Base-by-base conservation (phyloP, 1,140 invertebrate genomes). In the Agrypnia vestita region DNA sequence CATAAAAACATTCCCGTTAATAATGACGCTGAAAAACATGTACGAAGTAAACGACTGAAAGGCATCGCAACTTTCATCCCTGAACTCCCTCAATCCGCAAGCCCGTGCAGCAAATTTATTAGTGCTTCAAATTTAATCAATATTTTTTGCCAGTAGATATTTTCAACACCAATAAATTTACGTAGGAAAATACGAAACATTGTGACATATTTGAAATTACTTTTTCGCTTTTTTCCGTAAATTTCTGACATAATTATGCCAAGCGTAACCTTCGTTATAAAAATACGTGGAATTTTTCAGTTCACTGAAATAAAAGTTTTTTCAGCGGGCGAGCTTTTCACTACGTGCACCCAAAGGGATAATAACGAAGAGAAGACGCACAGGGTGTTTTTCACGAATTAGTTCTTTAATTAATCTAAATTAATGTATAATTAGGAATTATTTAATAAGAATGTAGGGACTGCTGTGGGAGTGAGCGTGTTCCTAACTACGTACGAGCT, bases 121-220 rank as follows among this genome's bases (percentile, higher is more conserved):
- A 9, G 17, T 59, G 12, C 55, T n/a, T 59, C 55, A 67, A 67
- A 67, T 67, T 44, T 67, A 71, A 71, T 71, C 67, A 13, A 71
- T 71, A 49, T 13, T 51, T 71, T 71, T 49, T 17, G 47, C 49
- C 19, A 46, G n/a, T 15, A 21, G 17, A 71, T 13, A 51, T 51
- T 71, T 44, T 11, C n/a, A 71, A 49, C 67, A 19, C 67, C 67
- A 25, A 71, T 71, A 71, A 49, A 71, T 71, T 71, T 43, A 44
- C 15, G 35, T 43, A 71, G 46, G 15, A 71, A 71, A 71, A 71
- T 71, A 71, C 67, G 67, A 71, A 71, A 71, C 67, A 71, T 51
- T 71, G 67, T 71, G 67, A 71, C 67, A 71, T 71, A 71, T 71
- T 71, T 51, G 67, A 71, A 71, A 71, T 71, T 71, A 71, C 67